These are phyloP conservation scores for Morpho helenor DNA, from an alignment of 2,888 invertebrate genomes.

Conservation along the genomic window DNA sequence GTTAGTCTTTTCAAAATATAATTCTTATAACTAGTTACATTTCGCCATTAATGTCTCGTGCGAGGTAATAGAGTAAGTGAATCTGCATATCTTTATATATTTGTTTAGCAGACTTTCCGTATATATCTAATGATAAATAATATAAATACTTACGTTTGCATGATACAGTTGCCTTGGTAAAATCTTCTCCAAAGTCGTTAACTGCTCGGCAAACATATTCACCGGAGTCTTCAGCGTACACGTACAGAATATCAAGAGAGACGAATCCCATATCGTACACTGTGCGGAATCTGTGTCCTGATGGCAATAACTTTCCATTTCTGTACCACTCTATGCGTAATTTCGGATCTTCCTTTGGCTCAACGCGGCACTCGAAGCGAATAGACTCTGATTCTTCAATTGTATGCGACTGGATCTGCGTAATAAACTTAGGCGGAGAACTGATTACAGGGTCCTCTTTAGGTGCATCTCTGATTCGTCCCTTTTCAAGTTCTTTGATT, in stretches of 20 bases:
- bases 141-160: conserved; percentile 84
- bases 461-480: conserved; percentile 83
- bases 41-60: too few relatives aligned
- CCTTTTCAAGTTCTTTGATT: conserved; percentile 89
- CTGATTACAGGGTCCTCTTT: conserved; percentile 92
- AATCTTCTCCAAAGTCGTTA: conserved; percentile 95
- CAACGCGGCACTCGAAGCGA: conserved; percentile 93
- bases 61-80: too few relatives aligned
- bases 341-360: conserved; percentile 96
- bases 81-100: not conserved
- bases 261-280: conserved; percentile 99
- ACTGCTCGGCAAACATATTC: conserved; percentile 97
- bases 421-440: conserved; percentile 92
- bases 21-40: too few relatives aligned
- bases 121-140: conserved; percentile 4
- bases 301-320: conserved; percentile 95
- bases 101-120: not conserved
- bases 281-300: conserved; percentile 96
- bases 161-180: conserved; percentile 89
- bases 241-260: conserved; percentile 96
- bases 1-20: too few relatives aligned
- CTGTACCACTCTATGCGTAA: conserved; percentile 99
- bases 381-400: conserved; percentile 92
- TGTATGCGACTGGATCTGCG: conserved; percentile 93
- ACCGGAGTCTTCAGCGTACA: conserved; percentile 97